Evolutionary conservation across 2,888 invertebrate species (phyloP).

Genomic region (Harpalus rubripes): DNA sequence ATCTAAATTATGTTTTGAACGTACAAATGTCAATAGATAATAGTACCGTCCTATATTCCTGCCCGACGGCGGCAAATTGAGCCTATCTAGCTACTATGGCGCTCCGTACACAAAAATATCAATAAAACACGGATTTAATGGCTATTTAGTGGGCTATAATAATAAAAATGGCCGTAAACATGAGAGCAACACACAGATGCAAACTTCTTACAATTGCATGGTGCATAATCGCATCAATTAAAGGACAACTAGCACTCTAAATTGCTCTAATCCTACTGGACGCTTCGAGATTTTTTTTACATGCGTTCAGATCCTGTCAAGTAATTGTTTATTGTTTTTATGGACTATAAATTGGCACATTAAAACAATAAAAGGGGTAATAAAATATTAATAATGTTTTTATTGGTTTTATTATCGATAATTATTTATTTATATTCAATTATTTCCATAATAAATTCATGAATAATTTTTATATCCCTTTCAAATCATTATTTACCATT

Average conservation of each 20-base stretch:
- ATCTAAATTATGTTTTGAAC: no score
- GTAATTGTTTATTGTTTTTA: conserved; percentile 47
- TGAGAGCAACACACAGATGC: conserved; percentile 70
- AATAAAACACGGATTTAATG: conserved; percentile 76
- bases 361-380: conserved; percentile 46
- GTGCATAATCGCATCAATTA: conserved; percentile 58
- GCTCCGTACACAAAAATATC: conserved; percentile 72
- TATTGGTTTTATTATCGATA: conserved; percentile 47
- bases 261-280: background rate
- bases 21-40: no score
- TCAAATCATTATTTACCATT: background rate
- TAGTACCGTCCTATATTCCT: background rate
- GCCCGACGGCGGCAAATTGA: conserved; percentile 26
- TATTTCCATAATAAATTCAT: conserved; percentile 33
- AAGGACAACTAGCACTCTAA: conserved; percentile 18
- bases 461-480: conserved; percentile 19
- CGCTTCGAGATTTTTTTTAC: background rate
- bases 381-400: conserved; percentile 49
- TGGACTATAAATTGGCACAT: conserved; percentile 32
- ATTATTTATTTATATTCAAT: conserved; percentile 42
- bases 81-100: conserved; percentile 50
- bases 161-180: conserved; percentile 76
- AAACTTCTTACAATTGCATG: conserved; percentile 60
- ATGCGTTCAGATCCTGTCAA: conserved; percentile 6
- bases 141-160: conserved; percentile 75